phyloP scores from a whole-genome alignment of 2,113 vertebrate genomes.

The Embiotoca jacksoni region DNA sequence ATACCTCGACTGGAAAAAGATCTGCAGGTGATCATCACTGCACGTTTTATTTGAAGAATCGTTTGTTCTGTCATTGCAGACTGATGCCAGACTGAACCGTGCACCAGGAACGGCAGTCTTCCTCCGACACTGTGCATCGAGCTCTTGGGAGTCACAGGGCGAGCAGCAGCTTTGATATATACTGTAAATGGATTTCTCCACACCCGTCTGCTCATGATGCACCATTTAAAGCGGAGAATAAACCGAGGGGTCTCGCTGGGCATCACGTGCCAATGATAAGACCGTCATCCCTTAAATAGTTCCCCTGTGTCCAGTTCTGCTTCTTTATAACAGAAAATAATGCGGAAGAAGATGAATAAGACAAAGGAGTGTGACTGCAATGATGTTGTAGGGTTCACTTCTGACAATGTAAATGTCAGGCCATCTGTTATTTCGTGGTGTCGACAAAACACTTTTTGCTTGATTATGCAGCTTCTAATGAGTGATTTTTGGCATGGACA shows the following conservation, averaged over 20 bases:
- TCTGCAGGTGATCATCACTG: not conserved
- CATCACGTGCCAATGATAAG: conserved; percentile 51
- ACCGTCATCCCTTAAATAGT: conserved; percentile 12
- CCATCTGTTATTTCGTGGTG: conserved; percentile 46
- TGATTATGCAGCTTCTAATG: conserved; percentile 10
- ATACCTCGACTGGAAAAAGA: not conserved
- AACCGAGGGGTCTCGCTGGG: conserved; percentile 30
- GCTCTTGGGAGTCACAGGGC: conserved; percentile 18
- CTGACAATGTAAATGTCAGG: conserved; percentile 16
- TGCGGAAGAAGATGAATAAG: not conserved
- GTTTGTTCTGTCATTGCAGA: conserved; percentile 7
- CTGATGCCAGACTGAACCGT: conserved; percentile 1
- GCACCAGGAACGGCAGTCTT: not conserved
- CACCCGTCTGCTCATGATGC: conserved; percentile 28
- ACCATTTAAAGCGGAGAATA: conserved; percentile 40
- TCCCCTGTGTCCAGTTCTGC: not conserved
- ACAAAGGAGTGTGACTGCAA: not conserved
- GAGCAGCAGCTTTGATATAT: conserved; percentile 44
- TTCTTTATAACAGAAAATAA: not conserved
- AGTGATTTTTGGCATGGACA: conserved; percentile 21
- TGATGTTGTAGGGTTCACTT: conserved; percentile 6
- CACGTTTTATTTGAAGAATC: not conserved
- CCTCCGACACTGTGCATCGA: not conserved
- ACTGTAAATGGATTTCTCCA: conserved; percentile 30
- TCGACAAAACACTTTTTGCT: conserved; percentile 16